Base-by-base conservation (phyloP, 2,113 vertebrate species). In the Leiothrix lutea region DNA sequence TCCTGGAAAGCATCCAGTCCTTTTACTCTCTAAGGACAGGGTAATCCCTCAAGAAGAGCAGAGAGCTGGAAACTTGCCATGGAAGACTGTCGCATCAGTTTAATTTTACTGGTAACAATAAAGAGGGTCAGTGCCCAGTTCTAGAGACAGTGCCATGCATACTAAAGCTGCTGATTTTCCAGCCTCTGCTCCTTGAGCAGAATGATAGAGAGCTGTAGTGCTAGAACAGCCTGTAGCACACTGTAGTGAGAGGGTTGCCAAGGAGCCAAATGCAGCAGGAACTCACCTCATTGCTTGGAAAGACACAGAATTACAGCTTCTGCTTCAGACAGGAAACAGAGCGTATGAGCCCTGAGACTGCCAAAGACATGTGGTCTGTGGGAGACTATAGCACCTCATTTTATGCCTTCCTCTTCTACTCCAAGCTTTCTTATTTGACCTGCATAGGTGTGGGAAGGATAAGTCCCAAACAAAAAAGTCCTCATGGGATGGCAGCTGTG, bases 1-100 rank as follows among this genome's bases (percentile, higher is more conserved):
- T 96, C 51, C 66, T 96, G 96, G 93, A 97, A 94, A 83, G 45
- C 21, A 87, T 92, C 97, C 94, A 95, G 53, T 75, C 66, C 23
- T 47, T 61, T 58, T 95, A 81, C 53, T 94, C 94, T 82, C 81
- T 21, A 78, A 94, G 66, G 94, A 86, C 95, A 96, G 72, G 61
- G 45, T 85, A 90, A 75, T 80, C 44, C 82, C 21, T 47, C 29
- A 35, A 89, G 86, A 75, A 80, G 45, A 94, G 66, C 69, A 73
- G 75, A 77, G 88, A 84, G 36, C 67, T 97, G 95, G 95, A 96
- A 95, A 75, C 10, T 28, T 83, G 94, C 96, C 96, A 93, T 21
- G 33, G 83, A 84, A 74, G 80, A 83, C 90, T 94, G 85, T 85
- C 8, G 0, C 54, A 81, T 96, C 75, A 78, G 84, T 90, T 97